A percentile compares a stretch with the other conserved stretches of the same genome.
phyloP scores from a whole-genome alignment of 1,140 invertebrate species.

The Polypedilum pembai region DNA sequence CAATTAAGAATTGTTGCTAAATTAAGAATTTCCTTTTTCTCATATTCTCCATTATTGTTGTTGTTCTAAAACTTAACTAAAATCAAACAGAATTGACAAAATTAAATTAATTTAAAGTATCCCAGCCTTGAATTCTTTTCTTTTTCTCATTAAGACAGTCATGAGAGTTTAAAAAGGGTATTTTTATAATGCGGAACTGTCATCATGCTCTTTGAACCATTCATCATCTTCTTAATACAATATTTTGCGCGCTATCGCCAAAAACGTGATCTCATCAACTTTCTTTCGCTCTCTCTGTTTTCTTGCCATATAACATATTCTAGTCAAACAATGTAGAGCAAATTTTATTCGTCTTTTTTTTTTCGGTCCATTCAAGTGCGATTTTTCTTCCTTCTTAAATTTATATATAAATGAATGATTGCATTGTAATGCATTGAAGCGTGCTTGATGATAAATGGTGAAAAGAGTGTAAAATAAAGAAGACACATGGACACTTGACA shows the following conservation, averaged over 20 bases:
- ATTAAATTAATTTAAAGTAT: no score
- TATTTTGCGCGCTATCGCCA: neutral
- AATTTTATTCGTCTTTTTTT: neutral
- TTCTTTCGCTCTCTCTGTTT: neutral
- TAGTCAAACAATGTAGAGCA: no score
- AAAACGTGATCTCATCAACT: neutral
- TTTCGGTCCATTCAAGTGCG: neutral
- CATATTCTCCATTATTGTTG: neutral
- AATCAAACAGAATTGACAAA: no score
- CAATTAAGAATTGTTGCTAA: no score
- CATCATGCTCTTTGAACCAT: constrained; percentile 10
- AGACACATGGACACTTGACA: no score
- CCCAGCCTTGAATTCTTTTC: no score
- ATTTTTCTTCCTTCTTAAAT: neutral
- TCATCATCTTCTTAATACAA: neutral
- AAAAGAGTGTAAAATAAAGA: no score
- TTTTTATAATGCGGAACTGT: constrained; percentile 8
- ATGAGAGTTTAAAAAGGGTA: constrained; percentile 1
- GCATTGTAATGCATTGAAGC: constrained; percentile 1
- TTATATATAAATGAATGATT: neutral
- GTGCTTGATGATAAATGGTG: neutral
- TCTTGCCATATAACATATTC: neutral
- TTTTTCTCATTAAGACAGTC: neutral
- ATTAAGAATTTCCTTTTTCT: no score
- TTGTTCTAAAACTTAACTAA: no score